These are phyloP conservation scores for Hoplodrina blanda DNA, from an alignment of 2,888 invertebrate genomes.

Conservation along the genomic window DNA sequence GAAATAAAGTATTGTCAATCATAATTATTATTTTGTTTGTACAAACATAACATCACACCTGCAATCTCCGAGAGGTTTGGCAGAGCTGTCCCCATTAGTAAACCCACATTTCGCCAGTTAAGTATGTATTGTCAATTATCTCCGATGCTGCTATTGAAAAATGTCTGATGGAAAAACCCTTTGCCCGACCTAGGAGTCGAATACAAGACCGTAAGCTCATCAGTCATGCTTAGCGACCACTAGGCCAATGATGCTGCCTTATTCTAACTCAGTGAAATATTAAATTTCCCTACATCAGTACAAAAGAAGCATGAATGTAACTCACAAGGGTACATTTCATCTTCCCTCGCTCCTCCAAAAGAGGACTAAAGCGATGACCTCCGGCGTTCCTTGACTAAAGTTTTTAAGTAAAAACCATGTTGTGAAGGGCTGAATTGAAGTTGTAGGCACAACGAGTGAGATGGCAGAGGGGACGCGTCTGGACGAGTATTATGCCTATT, in stretches of 20 bases:
- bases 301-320: slow-evolving; percentile 20
- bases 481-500: neutral
- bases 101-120: too few species aligned
- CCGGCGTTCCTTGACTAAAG: slow-evolving; percentile 22
- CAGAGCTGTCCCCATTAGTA: too few species aligned
- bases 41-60: neutral
- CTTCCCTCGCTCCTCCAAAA: slow-evolving; percentile 10
- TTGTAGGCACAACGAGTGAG: slow-evolving; percentile 1
- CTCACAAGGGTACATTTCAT: slow-evolving; percentile 21
- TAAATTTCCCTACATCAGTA: slow-evolving; percentile 7
- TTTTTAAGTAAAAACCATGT: slow-evolving; percentile 25
- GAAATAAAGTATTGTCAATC: neutral
- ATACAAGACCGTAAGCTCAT: too few species aligned
- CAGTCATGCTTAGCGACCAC: too few species aligned
- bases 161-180: too few species aligned
- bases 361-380: slow-evolving; percentile 24
- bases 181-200: too few species aligned
- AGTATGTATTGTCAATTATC: too few species aligned
- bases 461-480: neutral
- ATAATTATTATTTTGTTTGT: neutral
- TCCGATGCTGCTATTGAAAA: too few species aligned
- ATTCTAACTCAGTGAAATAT: slow-evolving; percentile 6
- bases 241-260: too few species aligned
- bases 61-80: too few species aligned
- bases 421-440: slow-evolving; percentile 12